Conservation (phyloP, 2,888 invertebrate genomes). For the Amiota mariae region DNA sequence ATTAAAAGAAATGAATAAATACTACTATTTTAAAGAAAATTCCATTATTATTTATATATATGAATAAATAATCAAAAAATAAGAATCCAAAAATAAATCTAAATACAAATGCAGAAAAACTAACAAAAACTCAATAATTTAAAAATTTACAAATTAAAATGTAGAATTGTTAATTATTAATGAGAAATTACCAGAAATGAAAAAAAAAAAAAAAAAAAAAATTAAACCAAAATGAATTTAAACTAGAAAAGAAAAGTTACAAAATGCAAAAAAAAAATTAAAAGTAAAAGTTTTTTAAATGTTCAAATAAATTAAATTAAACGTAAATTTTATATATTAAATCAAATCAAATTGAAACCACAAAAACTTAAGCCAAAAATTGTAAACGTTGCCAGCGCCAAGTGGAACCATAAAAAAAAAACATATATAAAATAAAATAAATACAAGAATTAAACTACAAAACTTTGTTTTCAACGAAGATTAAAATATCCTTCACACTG, state of each 20-base stretch:
- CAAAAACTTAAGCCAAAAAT: constrained; percentile 14
- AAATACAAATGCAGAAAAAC: not conserved
- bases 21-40: too few relatives aligned
- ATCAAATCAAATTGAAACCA: not conserved
- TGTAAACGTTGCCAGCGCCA: constrained; percentile 28
- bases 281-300: constrained; percentile 11
- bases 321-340: not conserved
- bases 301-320: not conserved
- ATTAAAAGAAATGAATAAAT: not conserved
- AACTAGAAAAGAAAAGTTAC: too few relatives aligned
- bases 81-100: not conserved
- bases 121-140: not conserved
- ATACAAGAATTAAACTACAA: constrained; percentile 3
- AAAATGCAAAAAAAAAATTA: not conserved
- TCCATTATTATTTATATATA: too few relatives aligned
- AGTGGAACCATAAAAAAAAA: not conserved
- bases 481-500: not conserved
- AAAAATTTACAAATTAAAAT: not conserved
- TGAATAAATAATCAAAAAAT: not conserved
- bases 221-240: too few relatives aligned
- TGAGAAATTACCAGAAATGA: not conserved
- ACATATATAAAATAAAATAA: not conserved
- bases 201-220: not conserved
- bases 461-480: not conserved
- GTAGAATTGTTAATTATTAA: not conserved